phyloP scores from a whole-genome alignment of 2,797 vertebrate genomes.

The Sebastes elongatus region DNA sequence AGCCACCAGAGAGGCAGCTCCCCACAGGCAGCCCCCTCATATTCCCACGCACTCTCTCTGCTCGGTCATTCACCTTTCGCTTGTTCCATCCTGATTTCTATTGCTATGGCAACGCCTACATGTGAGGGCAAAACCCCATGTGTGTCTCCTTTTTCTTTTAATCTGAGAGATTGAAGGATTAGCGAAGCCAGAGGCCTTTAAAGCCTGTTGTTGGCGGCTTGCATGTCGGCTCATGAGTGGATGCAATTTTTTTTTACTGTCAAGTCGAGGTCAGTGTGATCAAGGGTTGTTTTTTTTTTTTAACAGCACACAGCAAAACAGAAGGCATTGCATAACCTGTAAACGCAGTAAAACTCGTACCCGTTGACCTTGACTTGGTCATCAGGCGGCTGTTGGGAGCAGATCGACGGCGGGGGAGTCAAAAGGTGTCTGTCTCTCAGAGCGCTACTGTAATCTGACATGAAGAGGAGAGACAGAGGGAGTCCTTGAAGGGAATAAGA shows the following conservation, averaged over 20 bases:
- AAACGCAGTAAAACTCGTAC: slow-evolving; percentile 36
- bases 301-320: neutral
- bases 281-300: neutral
- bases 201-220: slow-evolving; percentile 37
- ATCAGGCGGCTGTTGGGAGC: slow-evolving; percentile 4
- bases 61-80: slow-evolving; percentile 32
- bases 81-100: slow-evolving; percentile 42
- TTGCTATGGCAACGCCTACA: slow-evolving; percentile 73
- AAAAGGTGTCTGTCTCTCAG: neutral
- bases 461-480: neutral
- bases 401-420: neutral
- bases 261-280: slow-evolving; percentile 1
- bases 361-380: slow-evolving; percentile 39
- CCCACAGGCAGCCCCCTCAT: neutral
- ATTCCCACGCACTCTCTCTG: slow-evolving; percentile 49
- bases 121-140: slow-evolving; percentile 35
- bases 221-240: neutral
- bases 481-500: slow-evolving; percentile 9
- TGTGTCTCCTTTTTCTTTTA: slow-evolving; percentile 35
- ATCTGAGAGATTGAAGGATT: slow-evolving; percentile 67
- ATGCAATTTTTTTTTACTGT: neutral
- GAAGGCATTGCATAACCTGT: neutral
- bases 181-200: slow-evolving; percentile 43
- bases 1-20: slow-evolving; percentile 13
- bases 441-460: slow-evolving; percentile 5